phyloP scores from a whole-genome alignment of 2,797 vertebrate genomes.

The Chanos chanos region DNA sequence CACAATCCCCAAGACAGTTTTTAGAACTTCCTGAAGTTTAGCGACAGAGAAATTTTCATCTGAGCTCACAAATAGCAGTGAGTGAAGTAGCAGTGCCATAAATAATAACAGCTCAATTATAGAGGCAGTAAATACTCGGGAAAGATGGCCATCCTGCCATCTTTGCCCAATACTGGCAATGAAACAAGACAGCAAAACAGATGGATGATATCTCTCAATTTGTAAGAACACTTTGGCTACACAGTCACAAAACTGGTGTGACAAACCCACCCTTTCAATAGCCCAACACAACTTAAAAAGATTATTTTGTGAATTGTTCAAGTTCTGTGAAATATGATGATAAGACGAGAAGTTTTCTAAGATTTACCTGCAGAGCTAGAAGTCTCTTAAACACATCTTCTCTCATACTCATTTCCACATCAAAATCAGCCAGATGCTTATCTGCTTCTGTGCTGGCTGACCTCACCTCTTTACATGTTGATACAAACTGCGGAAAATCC shows the following conservation, averaged over 20 bases:
- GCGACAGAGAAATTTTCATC: conserved; percentile 17
- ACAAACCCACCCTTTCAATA: too few species aligned
- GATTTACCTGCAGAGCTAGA: conserved; percentile 81
- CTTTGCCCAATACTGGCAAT: too few species aligned
- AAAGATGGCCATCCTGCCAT: background rate
- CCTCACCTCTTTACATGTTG: conserved; percentile 78
- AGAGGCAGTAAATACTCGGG: conserved; percentile 29
- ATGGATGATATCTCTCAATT: background rate
- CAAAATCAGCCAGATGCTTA: conserved; percentile 88
- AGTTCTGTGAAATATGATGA: too few species aligned
- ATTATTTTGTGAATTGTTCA: too few species aligned
- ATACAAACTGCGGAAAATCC: conserved; percentile 90
- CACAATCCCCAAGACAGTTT: background rate
- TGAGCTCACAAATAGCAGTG: background rate
- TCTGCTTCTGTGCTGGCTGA: conserved; percentile 91
- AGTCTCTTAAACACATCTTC: conserved; percentile 85
- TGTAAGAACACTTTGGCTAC: background rate
- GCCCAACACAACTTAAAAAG: too few species aligned
- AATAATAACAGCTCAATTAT: conserved; percentile 30
- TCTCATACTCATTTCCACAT: conserved; percentile 94
- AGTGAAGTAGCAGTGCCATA: conserved; percentile 7
- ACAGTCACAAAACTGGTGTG: too few species aligned
- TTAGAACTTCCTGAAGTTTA: background rate
- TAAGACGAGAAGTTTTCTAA: too few species aligned
- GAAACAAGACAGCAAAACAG: too few species aligned